Conservation (phyloP, 2,797 vertebrate genomes). For the Hippocampus kuda region DNA sequence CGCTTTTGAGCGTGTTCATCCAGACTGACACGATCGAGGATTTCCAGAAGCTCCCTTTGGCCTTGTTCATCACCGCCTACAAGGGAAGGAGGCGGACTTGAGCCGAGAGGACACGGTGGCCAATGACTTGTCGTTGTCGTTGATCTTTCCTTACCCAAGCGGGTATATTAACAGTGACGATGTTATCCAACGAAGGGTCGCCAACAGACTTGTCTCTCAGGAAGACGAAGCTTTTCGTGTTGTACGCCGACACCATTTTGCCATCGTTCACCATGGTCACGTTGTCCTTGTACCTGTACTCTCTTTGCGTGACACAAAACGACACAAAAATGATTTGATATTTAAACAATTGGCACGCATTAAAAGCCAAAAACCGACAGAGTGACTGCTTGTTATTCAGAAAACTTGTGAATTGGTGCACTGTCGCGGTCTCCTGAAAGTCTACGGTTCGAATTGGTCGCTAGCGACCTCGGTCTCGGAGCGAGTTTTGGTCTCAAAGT, state of each 20-base stretch:
- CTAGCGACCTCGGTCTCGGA: neutral
- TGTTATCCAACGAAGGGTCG: slow-evolving; percentile 57
- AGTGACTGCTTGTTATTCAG: no score
- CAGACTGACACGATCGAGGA: slow-evolving; percentile 5
- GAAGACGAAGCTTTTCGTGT: slow-evolving; percentile 67
- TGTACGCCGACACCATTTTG: slow-evolving; percentile 60
- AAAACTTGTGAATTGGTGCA: no score
- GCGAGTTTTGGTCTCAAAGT: no score
- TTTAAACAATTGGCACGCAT: no score
- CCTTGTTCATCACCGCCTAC: slow-evolving; percentile 66
- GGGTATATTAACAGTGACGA: slow-evolving; percentile 70
- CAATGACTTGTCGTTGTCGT: neutral
- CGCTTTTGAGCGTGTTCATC: slow-evolving; percentile 24
- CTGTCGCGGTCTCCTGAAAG: no score
- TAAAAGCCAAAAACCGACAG: no score
- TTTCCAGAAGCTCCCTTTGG: slow-evolving; percentile 36
- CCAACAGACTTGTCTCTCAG: slow-evolving; percentile 64
- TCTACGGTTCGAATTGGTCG: neutral
- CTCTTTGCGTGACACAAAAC: slow-evolving; percentile 44
- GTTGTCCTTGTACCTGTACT: slow-evolving; percentile 70
- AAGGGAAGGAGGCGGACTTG: slow-evolving; percentile 7
- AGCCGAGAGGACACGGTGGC: neutral
- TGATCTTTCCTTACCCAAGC: slow-evolving; percentile 57
- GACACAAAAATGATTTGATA: neutral
- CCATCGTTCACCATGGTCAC: slow-evolving; percentile 64